phyloP scores from a whole-genome alignment of 1,140 invertebrate genomes.

The Lordiphosa stackelbergi region DNA sequence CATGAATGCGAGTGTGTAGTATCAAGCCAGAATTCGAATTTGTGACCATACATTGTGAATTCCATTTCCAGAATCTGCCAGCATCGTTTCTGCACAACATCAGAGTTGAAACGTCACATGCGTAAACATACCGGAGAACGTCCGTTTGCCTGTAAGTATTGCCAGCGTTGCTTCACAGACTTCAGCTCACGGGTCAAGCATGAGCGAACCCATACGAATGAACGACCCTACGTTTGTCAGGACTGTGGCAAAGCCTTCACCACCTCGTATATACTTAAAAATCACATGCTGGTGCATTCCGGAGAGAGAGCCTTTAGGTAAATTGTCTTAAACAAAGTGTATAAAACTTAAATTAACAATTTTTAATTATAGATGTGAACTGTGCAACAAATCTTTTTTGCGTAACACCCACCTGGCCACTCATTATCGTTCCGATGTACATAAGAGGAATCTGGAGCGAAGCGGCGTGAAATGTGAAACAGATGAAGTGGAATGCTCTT shows the following conservation, averaged over 20 bases:
- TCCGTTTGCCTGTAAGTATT: conserved; percentile 58
- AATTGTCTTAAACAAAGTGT: background rate
- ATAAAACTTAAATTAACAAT: background rate
- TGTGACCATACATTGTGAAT: background rate
- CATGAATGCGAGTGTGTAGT: conserved; percentile 35
- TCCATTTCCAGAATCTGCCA: conserved; percentile 51
- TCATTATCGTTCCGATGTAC: conserved; percentile 54
- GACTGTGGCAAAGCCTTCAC: conserved; percentile 81
- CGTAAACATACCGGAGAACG: conserved; percentile 66
- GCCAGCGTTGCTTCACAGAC: conserved; percentile 59
- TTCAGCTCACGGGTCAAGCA: conserved; percentile 64
- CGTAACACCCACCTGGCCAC: conserved; percentile 57
- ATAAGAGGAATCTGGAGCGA: conserved; percentile 51
- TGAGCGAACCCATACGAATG: conserved; percentile 79
- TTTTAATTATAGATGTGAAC: conserved; percentile 46
- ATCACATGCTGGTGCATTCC: conserved; percentile 67
- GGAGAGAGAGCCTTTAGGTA: conserved; percentile 60
- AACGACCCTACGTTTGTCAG: conserved; percentile 79
- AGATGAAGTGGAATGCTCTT: background rate
- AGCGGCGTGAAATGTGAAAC: too few relatives aligned
- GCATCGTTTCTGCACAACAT: conserved; percentile 64
- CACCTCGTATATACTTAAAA: conserved; percentile 75
- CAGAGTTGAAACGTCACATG: conserved; percentile 68
- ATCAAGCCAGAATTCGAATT: background rate
- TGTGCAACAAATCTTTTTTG: conserved; percentile 64